Evolutionary conservation across 1,140 invertebrate species (phyloP).

Genomic region (Anoplolepis gracilipes): DNA sequence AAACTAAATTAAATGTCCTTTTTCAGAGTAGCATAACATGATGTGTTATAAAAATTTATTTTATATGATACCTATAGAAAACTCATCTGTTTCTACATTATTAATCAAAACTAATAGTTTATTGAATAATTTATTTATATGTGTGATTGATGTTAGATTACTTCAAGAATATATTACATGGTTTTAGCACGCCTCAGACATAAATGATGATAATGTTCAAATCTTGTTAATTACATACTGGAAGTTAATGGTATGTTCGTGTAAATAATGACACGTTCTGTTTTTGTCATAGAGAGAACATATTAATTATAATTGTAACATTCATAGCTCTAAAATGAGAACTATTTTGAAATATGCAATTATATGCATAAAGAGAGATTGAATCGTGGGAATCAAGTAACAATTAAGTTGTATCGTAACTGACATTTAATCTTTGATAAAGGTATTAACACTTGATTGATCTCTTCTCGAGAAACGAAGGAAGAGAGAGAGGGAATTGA

Average conservation of each 20-base stretch:
- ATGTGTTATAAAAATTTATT: not conserved
- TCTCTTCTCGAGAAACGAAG: constrained; percentile 11
- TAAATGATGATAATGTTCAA: constrained; percentile 13
- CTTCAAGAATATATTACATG: not conserved
- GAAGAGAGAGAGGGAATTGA: not conserved
- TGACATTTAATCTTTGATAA: constrained; percentile 18
- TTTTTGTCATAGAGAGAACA: not conserved
- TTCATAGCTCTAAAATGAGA: not conserved
- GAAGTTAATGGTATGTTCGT: constrained; percentile 18
- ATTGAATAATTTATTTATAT: not conserved
- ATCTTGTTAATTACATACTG: constrained; percentile 24
- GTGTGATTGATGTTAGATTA: not conserved
- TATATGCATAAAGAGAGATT: not conserved
- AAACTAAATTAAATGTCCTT: not conserved
- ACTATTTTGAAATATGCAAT: constrained; percentile 20
- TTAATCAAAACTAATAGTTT: not conserved
- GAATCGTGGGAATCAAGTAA: not conserved
- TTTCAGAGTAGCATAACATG: not conserved
- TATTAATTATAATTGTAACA: constrained; percentile 43
- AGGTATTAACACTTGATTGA: not conserved
- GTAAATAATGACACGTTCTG: constrained; percentile 35
- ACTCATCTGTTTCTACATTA: not conserved
- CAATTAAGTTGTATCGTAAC: not conserved
- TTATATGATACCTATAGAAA: not conserved
- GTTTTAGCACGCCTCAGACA: not conserved